Percentiles rank a stretch among this genome's conserved stretches.
Evolutionary conservation across 1,140 invertebrate species (phyloP).

Genomic region (Drusus annulatus): DNA sequence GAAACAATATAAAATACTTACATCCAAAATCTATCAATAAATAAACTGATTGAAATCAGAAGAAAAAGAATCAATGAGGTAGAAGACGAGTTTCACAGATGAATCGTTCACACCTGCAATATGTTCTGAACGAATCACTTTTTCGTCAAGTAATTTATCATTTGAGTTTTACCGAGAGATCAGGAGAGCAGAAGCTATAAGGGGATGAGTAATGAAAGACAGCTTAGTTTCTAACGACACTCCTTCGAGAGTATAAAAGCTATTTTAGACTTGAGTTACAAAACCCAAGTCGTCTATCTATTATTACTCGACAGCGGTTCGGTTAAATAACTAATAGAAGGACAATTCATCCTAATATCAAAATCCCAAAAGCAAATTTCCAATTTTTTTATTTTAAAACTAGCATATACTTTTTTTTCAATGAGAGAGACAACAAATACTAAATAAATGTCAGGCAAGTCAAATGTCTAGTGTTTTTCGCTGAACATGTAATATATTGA

Average conservation of each 20-base stretch:
- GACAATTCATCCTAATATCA: too few species aligned
- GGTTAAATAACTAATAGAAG: too few species aligned
- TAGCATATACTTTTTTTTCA: neutral
- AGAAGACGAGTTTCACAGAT: neutral
- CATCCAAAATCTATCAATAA: too few species aligned
- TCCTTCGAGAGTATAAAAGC: slow-evolving; percentile 10
- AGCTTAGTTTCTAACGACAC: slow-evolving; percentile 45
- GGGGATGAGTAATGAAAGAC: slow-evolving; percentile 37
- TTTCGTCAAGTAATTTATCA: slow-evolving; percentile 44
- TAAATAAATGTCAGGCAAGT: too few species aligned
- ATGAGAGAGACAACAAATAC: neutral
- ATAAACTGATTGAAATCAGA: too few species aligned
- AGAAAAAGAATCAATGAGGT: too few species aligned
- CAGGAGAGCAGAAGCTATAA: slow-evolving; percentile 17
- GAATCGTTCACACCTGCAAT: slow-evolving; percentile 13
- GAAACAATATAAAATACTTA: too few species aligned
- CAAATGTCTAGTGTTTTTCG: neutral
- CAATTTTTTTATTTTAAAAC: neutral
- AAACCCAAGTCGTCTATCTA: slow-evolving; percentile 37
- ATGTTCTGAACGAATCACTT: slow-evolving; percentile 20
- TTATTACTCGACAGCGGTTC: slow-evolving; percentile 16
- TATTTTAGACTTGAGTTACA: slow-evolving; percentile 33
- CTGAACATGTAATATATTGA: neutral
- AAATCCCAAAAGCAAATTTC: too few species aligned
- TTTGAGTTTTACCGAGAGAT: slow-evolving; percentile 9